phyloP scores from a whole-genome alignment of 2,888 invertebrate genomes.

The Auanema sp. region DNA sequence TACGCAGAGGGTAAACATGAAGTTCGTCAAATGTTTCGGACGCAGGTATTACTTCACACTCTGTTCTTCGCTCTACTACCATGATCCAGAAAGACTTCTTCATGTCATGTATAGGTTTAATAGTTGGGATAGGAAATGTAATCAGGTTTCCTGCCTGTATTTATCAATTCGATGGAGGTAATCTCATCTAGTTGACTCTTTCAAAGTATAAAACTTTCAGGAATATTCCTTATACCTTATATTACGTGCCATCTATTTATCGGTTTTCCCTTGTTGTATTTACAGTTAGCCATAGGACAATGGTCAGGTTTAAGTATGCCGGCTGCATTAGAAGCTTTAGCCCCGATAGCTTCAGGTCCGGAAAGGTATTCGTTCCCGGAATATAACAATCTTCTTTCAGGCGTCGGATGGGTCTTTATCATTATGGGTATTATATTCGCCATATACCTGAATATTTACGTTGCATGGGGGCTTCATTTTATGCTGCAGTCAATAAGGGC shows the following conservation, averaged over 20 bases:
- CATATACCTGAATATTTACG: slow-evolving; percentile 60
- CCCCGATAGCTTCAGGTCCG: slow-evolving; percentile 56
- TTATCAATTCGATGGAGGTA: slow-evolving; percentile 54
- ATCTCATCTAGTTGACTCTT: neutral
- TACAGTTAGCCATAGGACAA: slow-evolving; percentile 59
- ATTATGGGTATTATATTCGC: slow-evolving; percentile 59
- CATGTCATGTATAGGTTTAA: slow-evolving; percentile 59
- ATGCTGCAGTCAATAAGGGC: slow-evolving; percentile 56
- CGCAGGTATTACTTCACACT: slow-evolving; percentile 40
- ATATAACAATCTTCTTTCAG: slow-evolving; percentile 39
- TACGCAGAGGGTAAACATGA: slow-evolving; percentile 32
- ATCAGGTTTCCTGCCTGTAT: slow-evolving; percentile 60
- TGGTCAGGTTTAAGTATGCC: slow-evolving; percentile 54
- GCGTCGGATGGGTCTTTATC: slow-evolving; percentile 62
- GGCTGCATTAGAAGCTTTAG: slow-evolving; percentile 55
- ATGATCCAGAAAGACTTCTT: slow-evolving; percentile 55
- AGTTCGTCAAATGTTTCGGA: slow-evolving; percentile 56
- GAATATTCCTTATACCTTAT: slow-evolving; percentile 61
- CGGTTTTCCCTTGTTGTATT: slow-evolving; percentile 60
- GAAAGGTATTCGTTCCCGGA: no score
- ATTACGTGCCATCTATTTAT: slow-evolving; percentile 53
- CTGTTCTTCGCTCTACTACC: neutral
- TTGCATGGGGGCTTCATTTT: slow-evolving; percentile 58
- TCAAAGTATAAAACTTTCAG: slow-evolving; percentile 17
- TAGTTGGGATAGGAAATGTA: slow-evolving; percentile 61